Conservation (phyloP, 2,797 vertebrate species). For the Urocyon cinereoargenteus region DNA sequence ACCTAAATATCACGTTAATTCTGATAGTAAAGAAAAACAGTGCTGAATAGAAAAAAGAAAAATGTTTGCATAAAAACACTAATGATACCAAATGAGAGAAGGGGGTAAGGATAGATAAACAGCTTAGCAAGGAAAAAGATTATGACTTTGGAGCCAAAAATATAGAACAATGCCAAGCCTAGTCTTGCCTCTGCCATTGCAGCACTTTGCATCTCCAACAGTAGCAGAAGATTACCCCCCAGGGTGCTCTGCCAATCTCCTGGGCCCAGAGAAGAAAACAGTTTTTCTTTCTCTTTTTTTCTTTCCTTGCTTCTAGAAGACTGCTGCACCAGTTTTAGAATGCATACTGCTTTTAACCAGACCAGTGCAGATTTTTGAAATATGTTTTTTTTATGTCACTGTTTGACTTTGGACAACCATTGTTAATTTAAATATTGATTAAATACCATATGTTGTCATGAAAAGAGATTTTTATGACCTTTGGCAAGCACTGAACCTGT, state of each 20-base stretch:
- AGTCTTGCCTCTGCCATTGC: slow-evolving; percentile 53
- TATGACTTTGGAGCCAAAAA: slow-evolving; percentile 24
- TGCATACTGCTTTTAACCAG: background rate
- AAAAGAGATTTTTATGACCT: background rate
- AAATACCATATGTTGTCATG: background rate
- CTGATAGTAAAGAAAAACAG: slow-evolving; percentile 49
- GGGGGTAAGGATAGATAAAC: slow-evolving; percentile 36
- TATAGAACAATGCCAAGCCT: slow-evolving; percentile 12
- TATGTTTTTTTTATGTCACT: background rate
- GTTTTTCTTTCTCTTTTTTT: background rate
- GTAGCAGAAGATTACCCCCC: background rate
- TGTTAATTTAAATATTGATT: background rate
- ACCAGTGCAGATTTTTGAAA: background rate
- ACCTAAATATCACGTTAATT: background rate
- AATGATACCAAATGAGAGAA: slow-evolving; percentile 26
- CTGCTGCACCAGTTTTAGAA: background rate
- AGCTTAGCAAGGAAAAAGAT: slow-evolving; percentile 55
- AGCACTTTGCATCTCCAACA: slow-evolving; percentile 43
- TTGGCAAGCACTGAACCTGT: background rate
- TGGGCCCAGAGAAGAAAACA: background rate
- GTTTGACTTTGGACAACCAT: background rate
- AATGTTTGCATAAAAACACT: background rate
- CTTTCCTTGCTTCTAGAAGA: background rate
- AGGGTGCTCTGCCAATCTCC: background rate
- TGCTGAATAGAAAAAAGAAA: slow-evolving; percentile 49